Conservation (phyloP, 1,140 invertebrate species). For the Zophobas morio region DNA sequence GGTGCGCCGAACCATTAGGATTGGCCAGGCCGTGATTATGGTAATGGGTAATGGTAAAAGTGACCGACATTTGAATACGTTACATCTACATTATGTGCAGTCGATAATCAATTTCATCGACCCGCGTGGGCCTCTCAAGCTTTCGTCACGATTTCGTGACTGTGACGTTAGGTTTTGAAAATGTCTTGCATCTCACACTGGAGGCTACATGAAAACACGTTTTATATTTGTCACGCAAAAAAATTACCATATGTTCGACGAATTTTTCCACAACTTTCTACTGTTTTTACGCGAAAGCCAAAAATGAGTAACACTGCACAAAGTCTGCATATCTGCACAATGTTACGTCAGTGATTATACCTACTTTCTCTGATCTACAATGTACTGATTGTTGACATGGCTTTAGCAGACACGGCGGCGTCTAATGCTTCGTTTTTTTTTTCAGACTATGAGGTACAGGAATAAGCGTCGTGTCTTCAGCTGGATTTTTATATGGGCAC, state of each 20-base stretch:
- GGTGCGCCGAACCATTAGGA: background rate
- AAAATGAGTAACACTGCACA: background rate
- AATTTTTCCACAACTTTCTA: slow-evolving; percentile 12
- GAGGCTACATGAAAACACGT: background rate
- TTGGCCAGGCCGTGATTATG: background rate
- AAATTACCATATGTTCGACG: background rate
- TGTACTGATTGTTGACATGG: slow-evolving; percentile 21
- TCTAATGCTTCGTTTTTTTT: slow-evolving; percentile 45
- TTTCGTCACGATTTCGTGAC: slow-evolving; percentile 16
- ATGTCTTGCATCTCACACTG: slow-evolving; percentile 13
- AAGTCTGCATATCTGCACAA: background rate
- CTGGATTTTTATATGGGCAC: slow-evolving; percentile 51
- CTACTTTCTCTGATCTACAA: slow-evolving; percentile 49
- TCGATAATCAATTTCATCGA: slow-evolving; percentile 16
- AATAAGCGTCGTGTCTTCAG: slow-evolving; percentile 60
- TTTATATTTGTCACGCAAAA: slow-evolving; percentile 11
- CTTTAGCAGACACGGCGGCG: slow-evolving; percentile 21
- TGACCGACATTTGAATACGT: slow-evolving; percentile 13
- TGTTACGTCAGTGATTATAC: slow-evolving; percentile 54
- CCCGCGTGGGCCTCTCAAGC: slow-evolving; percentile 14
- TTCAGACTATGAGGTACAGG: slow-evolving; percentile 61
- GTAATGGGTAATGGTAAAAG: slow-evolving; percentile 16
- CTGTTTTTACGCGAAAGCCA: background rate
- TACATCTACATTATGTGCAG: slow-evolving; percentile 16
- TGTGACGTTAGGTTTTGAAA: slow-evolving; percentile 16